These are phyloP conservation scores for Lagenorhynchus albirostris DNA, from an alignment of 2,113 vertebrate species.

Conservation along the genomic window DNA sequence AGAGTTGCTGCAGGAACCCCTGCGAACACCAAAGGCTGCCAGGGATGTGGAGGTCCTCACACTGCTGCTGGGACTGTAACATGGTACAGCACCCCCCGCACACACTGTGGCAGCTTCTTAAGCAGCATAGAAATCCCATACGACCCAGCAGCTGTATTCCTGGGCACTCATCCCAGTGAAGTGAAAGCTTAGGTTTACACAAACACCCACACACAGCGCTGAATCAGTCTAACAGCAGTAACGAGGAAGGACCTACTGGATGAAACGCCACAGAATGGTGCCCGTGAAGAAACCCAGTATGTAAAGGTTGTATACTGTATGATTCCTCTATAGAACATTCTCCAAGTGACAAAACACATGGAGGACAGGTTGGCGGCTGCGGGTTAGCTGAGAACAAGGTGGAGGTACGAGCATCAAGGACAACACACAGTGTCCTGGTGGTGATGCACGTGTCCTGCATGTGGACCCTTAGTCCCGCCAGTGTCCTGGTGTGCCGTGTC, in stretches of 20 bases:
- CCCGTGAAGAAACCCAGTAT: background rate
- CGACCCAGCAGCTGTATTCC: background rate
- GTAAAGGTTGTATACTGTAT: background rate
- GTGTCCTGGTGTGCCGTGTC: background rate
- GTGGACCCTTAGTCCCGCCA: background rate
- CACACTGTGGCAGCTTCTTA: background rate
- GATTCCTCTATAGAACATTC: background rate
- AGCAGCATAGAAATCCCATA: background rate
- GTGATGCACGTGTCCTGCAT: accelerated
- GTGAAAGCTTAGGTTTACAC: background rate
- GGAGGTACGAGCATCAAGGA: accelerated
- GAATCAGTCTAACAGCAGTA: background rate
- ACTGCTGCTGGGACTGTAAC: background rate
- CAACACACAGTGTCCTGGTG: accelerated
- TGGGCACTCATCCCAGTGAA: background rate
- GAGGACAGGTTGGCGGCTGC: no score
- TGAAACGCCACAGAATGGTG: background rate
- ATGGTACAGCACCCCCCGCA: no score
- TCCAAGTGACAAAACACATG: background rate
- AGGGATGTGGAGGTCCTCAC: background rate
- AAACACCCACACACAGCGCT: background rate
- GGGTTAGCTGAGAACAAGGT: accelerated
- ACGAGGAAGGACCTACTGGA: background rate
- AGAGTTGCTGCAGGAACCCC: background rate
- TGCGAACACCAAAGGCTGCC: background rate